A percentile compares a stretch with the other conserved stretches of the same genome.
Evolutionary conservation across 2,113 vertebrate species (phyloP).

Genomic region (Daubentonia madagascariensis): DNA sequence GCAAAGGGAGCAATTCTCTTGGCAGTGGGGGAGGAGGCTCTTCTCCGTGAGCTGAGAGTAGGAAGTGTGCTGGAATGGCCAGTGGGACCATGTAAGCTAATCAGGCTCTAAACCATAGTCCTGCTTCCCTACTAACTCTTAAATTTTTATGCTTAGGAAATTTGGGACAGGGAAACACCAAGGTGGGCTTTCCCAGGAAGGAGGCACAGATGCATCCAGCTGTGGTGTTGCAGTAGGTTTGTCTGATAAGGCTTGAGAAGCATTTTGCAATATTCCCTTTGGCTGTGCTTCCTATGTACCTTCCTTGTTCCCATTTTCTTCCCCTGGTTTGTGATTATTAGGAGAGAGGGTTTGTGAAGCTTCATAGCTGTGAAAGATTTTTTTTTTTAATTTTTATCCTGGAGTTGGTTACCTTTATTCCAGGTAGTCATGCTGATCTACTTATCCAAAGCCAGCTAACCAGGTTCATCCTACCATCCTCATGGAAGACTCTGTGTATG

Average conservation of each 20-base stretch:
- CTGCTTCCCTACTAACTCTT: neutral
- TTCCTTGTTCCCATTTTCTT: neutral
- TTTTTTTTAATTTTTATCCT: neutral
- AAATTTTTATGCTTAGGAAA: neutral
- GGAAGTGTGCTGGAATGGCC: neutral
- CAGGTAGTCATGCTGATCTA: neutral
- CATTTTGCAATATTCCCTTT: neutral
- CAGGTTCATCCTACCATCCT: neutral
- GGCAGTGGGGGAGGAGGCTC: neutral
- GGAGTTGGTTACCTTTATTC: constrained; percentile 25
- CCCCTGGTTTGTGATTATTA: neutral
- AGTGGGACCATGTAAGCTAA: neutral
- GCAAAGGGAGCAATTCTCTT: neutral
- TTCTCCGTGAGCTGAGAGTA: neutral
- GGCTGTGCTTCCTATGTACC: neutral
- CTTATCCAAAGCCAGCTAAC: neutral
- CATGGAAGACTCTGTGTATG: neutral
- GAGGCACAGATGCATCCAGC: neutral
- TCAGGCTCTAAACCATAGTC: neutral
- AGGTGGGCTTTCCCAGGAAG: neutral
- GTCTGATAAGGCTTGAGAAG: neutral
- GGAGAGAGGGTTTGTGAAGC: neutral
- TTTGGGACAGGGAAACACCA: neutral
- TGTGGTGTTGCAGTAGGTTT: neutral
- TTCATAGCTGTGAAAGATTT: neutral